Conservation (phyloP, 92 coral and sea anemone species). For the Parazoanthus atlanticus region DNA sequence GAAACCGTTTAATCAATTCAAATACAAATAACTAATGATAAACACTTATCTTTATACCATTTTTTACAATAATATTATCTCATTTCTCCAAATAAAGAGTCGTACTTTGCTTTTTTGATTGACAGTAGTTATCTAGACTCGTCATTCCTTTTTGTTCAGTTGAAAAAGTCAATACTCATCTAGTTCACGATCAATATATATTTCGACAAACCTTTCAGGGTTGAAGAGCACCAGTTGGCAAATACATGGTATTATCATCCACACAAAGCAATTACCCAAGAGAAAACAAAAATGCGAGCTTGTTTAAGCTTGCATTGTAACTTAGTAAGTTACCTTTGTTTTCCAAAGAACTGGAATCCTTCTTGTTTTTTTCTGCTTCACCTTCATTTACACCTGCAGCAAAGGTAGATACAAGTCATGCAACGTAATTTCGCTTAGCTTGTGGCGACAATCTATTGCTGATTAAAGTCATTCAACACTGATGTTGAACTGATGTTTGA, state of each 20-base stretch:
- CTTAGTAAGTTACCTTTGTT: slow-evolving; percentile 17
- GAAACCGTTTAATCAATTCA: neutral
- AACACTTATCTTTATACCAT: neutral
- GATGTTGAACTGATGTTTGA: neutral
- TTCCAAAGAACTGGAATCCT: neutral
- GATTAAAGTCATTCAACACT: neutral
- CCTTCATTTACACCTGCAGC: slow-evolving; percentile 33
- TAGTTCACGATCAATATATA: too few species aligned
- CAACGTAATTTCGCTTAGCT: neutral
- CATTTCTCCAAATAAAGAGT: too few species aligned
- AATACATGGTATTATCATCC: too few species aligned
- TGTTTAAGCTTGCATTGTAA: neutral
- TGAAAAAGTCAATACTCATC: too few species aligned
- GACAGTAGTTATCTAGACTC: too few species aligned
- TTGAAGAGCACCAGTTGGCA: too few species aligned
- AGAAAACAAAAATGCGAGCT: too few species aligned
- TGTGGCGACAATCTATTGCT: neutral
- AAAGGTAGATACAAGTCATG: neutral
- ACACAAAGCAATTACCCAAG: too few species aligned
- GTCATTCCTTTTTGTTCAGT: too few species aligned
- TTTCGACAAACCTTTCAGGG: too few species aligned
- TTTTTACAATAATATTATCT: too few species aligned
- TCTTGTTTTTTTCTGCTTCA: neutral
- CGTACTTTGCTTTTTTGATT: too few species aligned
- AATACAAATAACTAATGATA: neutral